A percentile compares a stretch with the other conserved stretches of the same genome.
These are phyloP conservation scores for Phaedon cochleariae DNA, from an alignment of 2,888 invertebrate genomes.

Conservation along the genomic window DNA sequence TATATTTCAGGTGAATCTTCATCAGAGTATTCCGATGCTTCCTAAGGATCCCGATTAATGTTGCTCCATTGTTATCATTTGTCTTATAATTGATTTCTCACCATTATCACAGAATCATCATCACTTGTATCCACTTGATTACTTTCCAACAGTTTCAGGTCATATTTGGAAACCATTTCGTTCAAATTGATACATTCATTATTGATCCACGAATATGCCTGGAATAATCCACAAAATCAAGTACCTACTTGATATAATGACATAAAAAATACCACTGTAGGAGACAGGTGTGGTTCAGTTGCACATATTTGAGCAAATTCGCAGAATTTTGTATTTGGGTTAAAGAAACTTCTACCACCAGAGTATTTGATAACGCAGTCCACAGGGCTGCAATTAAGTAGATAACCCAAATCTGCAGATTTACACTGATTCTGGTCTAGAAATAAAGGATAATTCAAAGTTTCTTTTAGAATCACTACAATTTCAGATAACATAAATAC, in stretches of 20 bases:
- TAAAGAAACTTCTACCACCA: conserved; percentile 64
- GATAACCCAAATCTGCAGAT: conserved; percentile 62
- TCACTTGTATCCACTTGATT: conserved; percentile 25
- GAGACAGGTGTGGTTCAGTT: conserved; percentile 47
- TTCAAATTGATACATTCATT: conserved; percentile 61
- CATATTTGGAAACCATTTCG: conserved; percentile 50
- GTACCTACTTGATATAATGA: no score
- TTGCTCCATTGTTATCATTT: no score
- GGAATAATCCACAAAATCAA: conserved; percentile 27
- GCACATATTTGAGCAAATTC: conserved; percentile 58
- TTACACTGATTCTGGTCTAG: conserved; percentile 46
- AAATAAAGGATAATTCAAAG: conserved; percentile 15
- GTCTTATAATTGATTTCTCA: conserved; percentile 19
- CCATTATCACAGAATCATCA: conserved; percentile 13
- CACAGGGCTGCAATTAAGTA: conserved; percentile 63
- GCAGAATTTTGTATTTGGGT: conserved; percentile 55
- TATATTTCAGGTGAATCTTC: no score
- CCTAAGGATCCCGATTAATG: no score
- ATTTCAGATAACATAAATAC: no score
- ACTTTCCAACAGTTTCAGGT: conserved; percentile 51
- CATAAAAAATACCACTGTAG: conserved; percentile 19
- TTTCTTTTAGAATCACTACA: no score
- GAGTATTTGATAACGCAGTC: conserved; percentile 67
- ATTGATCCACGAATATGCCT: conserved; percentile 59
- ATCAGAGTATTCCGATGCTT: no score